Conservation (phyloP, 1,140 invertebrate species). For the Lepeophtheirus salmonis region DNA sequence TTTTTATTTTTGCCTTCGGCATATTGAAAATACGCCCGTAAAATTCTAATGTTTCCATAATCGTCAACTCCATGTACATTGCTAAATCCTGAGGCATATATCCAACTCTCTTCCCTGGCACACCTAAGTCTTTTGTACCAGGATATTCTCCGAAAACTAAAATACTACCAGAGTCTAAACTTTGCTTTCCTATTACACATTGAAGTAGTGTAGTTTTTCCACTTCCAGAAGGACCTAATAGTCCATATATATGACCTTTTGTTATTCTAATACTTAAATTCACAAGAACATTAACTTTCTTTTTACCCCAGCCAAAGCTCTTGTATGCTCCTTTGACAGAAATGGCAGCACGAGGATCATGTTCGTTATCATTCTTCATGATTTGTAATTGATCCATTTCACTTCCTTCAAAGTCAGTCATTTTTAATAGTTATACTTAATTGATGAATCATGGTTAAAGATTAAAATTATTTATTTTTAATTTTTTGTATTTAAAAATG, state of each 20-base stretch:
- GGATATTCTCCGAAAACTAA: constrained; percentile 66
- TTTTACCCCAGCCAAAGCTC: no score
- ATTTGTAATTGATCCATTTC: no score
- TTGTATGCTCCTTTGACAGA: no score
- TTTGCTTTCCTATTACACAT: constrained; percentile 61
- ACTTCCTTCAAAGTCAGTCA: no score
- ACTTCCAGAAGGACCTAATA: constrained; percentile 63
- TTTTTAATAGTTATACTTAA: no score
- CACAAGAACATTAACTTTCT: no score
- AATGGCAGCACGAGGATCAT: no score
- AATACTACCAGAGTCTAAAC: constrained; percentile 60
- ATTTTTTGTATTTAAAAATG: no score
- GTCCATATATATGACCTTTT: constrained; percentile 71
- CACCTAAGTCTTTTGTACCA: constrained; percentile 49
- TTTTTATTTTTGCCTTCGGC: constrained; percentile 51
- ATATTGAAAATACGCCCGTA: constrained; percentile 92
- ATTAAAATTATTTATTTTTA: no score
- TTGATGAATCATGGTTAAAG: no score
- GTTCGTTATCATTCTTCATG: not conserved
- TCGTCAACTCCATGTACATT: constrained; percentile 81
- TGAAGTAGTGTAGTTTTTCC: constrained; percentile 67
- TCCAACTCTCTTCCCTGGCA: constrained; percentile 60
- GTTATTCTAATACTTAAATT: constrained; percentile 77
- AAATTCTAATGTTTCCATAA: constrained; percentile 81
- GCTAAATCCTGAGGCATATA: constrained; percentile 88